These are phyloP conservation scores for Cephus pulcher DNA, from an alignment of 2,888 invertebrate genomes.

Conservation along the genomic window DNA sequence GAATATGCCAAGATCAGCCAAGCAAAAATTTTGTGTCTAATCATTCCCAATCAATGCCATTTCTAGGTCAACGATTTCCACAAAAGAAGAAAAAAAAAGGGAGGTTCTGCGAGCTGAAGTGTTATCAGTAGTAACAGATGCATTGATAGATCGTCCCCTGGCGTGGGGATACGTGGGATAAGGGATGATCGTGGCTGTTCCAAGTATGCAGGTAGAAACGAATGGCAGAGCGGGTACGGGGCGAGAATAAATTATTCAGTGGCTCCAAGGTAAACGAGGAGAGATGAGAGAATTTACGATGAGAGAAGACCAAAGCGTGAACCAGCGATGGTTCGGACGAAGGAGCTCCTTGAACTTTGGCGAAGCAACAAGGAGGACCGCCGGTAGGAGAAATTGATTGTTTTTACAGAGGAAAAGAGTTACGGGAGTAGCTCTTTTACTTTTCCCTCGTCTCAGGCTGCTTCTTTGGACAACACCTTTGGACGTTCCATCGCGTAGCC, in stretches of 20 bases:
- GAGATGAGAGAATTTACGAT: background rate
- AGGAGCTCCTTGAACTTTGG: background rate
- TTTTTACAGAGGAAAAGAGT: background rate
- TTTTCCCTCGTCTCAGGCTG: background rate
- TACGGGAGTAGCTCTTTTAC: background rate
- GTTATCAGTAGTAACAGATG: background rate
- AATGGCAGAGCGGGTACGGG: background rate
- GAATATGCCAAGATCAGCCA: background rate
- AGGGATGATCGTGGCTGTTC: background rate
- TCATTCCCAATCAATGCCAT: background rate
- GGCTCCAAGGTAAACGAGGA: background rate
- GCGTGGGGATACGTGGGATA: background rate
- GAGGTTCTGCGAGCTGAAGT: background rate
- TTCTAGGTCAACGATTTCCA: background rate
- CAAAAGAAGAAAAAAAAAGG: background rate
- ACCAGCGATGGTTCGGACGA: background rate
- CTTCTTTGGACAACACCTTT: background rate
- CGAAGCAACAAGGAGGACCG: background rate
- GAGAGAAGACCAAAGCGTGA: background rate
- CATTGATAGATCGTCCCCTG: background rate
- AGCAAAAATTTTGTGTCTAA: background rate
- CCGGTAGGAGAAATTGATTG: background rate
- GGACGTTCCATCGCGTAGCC: background rate
- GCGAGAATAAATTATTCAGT: slow-evolving; percentile 9
- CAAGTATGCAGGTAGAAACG: background rate